Conservation (phyloP, 2,113 vertebrate species). For the Cynoglossus semilaevis region DNA sequence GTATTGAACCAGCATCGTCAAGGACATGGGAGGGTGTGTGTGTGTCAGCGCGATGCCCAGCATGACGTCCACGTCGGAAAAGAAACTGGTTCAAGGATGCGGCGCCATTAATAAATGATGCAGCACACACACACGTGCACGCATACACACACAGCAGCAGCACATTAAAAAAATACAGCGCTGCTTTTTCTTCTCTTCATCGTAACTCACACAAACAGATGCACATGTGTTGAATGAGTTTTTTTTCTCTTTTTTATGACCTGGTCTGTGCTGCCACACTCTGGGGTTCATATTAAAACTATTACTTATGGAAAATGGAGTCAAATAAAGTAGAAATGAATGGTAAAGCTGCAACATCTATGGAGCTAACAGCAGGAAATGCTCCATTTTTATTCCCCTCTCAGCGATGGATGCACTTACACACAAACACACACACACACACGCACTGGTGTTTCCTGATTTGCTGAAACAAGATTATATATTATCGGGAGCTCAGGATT, state of each 20-base stretch:
- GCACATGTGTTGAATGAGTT: slow-evolving; percentile 33
- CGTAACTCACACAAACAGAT: slow-evolving; percentile 7
- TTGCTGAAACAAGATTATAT: too few species aligned
- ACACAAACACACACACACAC: slow-evolving; percentile 4
- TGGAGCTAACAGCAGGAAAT: not conserved
- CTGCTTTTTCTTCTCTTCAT: slow-evolving; percentile 4
- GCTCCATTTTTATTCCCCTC: too few species aligned
- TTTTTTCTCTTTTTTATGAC: slow-evolving; percentile 15
- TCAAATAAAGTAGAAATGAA: not conserved
- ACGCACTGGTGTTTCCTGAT: not conserved
- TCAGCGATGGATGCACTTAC: not conserved
- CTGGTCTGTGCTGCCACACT: slow-evolving; percentile 1
- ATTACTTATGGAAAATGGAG: slow-evolving; percentile 2
- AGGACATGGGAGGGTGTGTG: slow-evolving; percentile 38
- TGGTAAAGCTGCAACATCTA: not conserved
- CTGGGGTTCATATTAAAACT: slow-evolving; percentile 1
- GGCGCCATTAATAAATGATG: slow-evolving; percentile 56
- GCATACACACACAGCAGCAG: not conserved
- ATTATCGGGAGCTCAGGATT: too few species aligned
- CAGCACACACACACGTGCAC: slow-evolving; percentile 18
- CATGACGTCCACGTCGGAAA: slow-evolving; percentile 38
- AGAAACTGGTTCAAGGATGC: slow-evolving; percentile 54
- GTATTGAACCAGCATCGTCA: slow-evolving; percentile 35
- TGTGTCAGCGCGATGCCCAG: slow-evolving; percentile 30
- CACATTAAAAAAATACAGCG: slow-evolving; percentile 10